Percentiles rank a stretch among this genome's conserved stretches.
phyloP scores from a whole-genome alignment of 2,113 vertebrate species.

The Clarias macrocephalus region DNA sequence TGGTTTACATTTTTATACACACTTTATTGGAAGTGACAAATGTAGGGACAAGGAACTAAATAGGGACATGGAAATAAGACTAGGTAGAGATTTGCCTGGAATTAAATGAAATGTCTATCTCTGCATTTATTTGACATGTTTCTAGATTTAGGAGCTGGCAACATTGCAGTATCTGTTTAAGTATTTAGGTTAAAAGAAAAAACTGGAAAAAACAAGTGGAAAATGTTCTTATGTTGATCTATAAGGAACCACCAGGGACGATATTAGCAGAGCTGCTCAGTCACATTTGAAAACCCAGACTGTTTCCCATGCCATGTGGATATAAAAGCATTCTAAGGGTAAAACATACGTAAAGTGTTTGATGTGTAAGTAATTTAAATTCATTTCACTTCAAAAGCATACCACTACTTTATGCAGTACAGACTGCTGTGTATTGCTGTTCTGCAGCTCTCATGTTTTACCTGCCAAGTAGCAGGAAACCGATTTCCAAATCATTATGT shows the following conservation, averaged over 20 bases:
- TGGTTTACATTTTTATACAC: slow-evolving; percentile 48
- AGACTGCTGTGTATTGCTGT: neutral
- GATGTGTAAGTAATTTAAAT: neutral
- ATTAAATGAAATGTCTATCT: slow-evolving; percentile 33
- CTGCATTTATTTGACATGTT: neutral
- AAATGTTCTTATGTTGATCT: neutral
- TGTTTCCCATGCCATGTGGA: no score
- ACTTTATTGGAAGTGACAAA: slow-evolving; percentile 64
- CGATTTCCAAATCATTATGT: neutral
- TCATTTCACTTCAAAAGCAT: neutral
- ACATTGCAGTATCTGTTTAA: neutral
- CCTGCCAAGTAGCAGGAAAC: neutral
- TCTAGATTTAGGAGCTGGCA: neutral
- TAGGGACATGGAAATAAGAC: no score
- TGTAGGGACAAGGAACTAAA: slow-evolving; percentile 14
- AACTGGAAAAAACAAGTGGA: neutral
- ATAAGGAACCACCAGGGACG: neutral
- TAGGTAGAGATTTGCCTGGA: slow-evolving; percentile 35
- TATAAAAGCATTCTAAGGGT: neutral
- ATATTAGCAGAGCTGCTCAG: neutral
- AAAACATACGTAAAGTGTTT: neutral
- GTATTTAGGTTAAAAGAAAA: neutral
- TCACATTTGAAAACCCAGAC: neutral
- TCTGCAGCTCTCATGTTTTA: neutral
- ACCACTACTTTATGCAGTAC: neutral